These are phyloP conservation scores for Leuctra nigra DNA, from an alignment of 2,888 invertebrate species.

Conservation along the genomic window DNA sequence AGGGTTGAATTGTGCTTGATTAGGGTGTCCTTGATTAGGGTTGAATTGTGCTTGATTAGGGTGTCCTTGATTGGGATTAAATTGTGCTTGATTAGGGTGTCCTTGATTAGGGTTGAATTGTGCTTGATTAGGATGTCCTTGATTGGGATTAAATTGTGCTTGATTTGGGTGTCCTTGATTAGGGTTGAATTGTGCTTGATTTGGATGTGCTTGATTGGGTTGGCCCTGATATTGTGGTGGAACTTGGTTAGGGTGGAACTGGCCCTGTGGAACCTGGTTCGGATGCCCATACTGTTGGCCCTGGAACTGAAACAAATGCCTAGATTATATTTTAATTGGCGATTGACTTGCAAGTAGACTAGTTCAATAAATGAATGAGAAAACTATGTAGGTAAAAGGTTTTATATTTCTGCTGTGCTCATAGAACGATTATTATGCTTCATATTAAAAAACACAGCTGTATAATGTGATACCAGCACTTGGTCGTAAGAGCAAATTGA, in stretches of 20 bases:
- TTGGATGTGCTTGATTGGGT: slow-evolving; percentile 33
- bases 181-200: slow-evolving; percentile 34
- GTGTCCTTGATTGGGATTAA: slow-evolving; percentile 32
- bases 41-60: no score
- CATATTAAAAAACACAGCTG: no score
- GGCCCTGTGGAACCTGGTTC: slow-evolving; percentile 28
- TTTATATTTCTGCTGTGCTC: no score
- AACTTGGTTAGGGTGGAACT: slow-evolving; percentile 29
- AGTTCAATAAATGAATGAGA: no score
- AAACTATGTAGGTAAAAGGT: no score
- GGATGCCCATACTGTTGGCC: slow-evolving; percentile 34
- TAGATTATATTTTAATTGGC: not conserved
- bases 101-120: no score
- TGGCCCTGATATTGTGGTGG: slow-evolving; percentile 31
- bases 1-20: slow-evolving; percentile 30
- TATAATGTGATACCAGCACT: no score
- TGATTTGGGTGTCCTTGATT: slow-evolving; percentile 33
- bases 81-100: slow-evolving; percentile 26
- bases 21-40: slow-evolving; percentile 32
- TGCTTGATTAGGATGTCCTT: no score
- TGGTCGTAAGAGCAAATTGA: no score
- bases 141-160: no score
- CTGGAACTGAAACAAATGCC: slow-evolving; percentile 21
- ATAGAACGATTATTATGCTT: no score
- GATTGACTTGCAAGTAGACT: no score